These are phyloP conservation scores for Molossus alvarezi DNA, from an alignment of 2,797 vertebrate species.

Conservation along the genomic window DNA sequence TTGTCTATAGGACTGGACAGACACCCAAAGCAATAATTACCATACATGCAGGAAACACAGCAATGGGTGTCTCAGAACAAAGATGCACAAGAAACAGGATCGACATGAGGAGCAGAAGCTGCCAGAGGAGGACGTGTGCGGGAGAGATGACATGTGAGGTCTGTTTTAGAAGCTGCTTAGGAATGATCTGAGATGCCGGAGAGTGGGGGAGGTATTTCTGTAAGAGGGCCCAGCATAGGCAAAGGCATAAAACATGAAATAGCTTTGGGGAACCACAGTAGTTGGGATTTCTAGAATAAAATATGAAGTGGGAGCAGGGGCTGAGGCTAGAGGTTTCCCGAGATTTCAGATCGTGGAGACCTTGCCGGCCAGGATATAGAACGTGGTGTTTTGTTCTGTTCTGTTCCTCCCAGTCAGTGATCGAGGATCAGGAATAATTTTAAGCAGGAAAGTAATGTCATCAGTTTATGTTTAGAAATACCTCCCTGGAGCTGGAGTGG, in stretches of 20 bases:
- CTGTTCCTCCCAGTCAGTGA: not conserved
- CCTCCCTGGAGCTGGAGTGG: not conserved
- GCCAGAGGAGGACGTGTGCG: not conserved
- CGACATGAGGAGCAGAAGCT: not conserved
- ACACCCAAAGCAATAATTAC: not conserved
- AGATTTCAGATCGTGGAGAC: not conserved
- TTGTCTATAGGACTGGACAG: not conserved
- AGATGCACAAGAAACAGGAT: not conserved
- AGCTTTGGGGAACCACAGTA: not conserved
- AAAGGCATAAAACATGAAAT: not conserved
- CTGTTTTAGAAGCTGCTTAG: slow-evolving; percentile 27
- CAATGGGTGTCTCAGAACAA: not conserved
- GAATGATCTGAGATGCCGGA: not conserved
- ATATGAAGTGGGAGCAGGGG: not conserved
- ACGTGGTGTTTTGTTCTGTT: not conserved
- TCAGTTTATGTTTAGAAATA: slow-evolving; percentile 20
- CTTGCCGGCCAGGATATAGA: not conserved
- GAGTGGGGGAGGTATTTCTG: not conserved
- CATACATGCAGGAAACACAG: not conserved
- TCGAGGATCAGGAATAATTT: not conserved
- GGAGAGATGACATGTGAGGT: not conserved
- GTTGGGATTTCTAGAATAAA: slow-evolving; percentile 42
- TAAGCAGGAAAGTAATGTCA: slow-evolving; percentile 33
- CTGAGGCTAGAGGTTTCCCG: not conserved
- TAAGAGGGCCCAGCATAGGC: not conserved